Evolutionary conservation across 1,140 invertebrate genomes (phyloP), one percentile per base, ranked within the genome.

Genomic region (Drosophila sproati): DNA sequence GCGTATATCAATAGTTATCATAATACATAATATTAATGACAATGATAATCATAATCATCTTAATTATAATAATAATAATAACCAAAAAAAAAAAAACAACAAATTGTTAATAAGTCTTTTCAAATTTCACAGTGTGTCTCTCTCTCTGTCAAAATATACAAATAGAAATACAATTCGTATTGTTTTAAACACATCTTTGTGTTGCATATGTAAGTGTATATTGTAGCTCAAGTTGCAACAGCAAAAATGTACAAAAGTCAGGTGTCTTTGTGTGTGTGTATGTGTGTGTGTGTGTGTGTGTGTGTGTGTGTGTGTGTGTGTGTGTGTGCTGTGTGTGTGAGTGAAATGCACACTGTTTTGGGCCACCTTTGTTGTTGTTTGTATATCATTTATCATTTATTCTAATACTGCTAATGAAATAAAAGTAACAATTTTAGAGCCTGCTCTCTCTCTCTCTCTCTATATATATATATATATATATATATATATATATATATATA

Each of bases 21-120:
- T 71, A 71, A 66, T 75, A 81, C 55, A 69, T 52, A 43, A 59
- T 59, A 59, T 48, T 52, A 20, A 45, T 60, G 29, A 37, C 43
- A 60, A 47, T 73, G 56, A 60, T 67, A 67, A 48, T 82, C 61
- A 47, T 70, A 71, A 77, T 78, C 37, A 87, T 61, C 67, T 63
- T 73, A 66, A 67, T 75, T 62, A 54, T 62, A 74, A 72, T 71
- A 60, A 74, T 78, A 70, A 66, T 80, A 76, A 70, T 67, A 68
- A 73, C 41, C 61, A 52, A 61, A 73, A 59, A 80, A 78, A 56
- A 81, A 71, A 73, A 80, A 88, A 67, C 86, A 88, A 87, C 83
- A 83, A 88, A 90, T 86, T 78, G 73, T 79, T 86, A 73, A 88
- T 88, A 89, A 89, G 85, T 89, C 85, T 89, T 89, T 89, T 89